phyloP scores from a whole-genome alignment of 2,113 vertebrate species.

The Chamaea fasciata region DNA sequence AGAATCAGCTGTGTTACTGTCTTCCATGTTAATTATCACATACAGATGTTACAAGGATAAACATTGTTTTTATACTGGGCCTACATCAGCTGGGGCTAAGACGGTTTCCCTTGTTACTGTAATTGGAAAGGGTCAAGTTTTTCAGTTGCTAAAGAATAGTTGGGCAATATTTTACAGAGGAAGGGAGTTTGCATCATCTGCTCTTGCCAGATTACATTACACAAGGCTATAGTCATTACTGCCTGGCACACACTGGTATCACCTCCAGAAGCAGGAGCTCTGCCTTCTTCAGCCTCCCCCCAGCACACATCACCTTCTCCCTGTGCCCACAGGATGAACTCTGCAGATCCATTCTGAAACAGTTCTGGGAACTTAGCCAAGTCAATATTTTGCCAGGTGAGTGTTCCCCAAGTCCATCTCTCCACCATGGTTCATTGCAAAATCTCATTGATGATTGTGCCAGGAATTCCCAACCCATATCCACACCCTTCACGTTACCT shows the following conservation, averaged over 20 bases:
- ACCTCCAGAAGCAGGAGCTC: neutral
- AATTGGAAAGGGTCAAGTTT: neutral
- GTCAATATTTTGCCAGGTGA: neutral
- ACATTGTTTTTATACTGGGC: neutral
- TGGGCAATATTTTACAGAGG: neutral
- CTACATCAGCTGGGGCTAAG: neutral
- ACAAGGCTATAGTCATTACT: neutral
- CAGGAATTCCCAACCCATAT: neutral
- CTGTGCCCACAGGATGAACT: neutral
- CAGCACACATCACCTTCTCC: accelerated
- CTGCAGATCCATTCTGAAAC: neutral
- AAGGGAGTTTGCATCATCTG: neutral
- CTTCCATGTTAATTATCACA: neutral
- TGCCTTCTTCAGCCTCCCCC: neutral
- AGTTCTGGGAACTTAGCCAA: neutral
- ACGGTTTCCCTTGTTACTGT: neutral
- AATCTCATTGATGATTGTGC: neutral
- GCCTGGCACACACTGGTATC: neutral
- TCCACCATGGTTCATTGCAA: neutral
- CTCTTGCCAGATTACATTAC: neutral
- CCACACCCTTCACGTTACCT: neutral
- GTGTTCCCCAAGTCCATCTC: neutral
- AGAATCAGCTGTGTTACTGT: neutral
- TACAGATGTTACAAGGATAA: neutral
- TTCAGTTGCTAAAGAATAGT: neutral